These are phyloP conservation scores for Spisula subtruncata DNA, from an alignment of 2,888 invertebrate genomes.

Conservation along the genomic window DNA sequence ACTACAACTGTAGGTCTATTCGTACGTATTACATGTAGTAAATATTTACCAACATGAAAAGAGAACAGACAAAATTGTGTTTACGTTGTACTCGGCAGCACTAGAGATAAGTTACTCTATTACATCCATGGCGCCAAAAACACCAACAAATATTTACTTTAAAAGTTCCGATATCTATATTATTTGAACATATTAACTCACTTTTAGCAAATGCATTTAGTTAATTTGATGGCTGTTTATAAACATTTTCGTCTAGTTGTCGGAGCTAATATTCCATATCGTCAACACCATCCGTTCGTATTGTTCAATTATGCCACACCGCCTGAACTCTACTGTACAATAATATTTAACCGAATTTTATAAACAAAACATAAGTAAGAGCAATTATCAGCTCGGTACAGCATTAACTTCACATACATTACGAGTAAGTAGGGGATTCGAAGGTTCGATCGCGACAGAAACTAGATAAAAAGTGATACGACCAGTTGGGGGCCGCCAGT, in stretches of 20 bases:
- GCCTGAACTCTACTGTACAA: too few species aligned
- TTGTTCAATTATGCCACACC: too few species aligned
- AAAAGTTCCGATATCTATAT: neutral
- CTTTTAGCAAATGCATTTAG: neutral
- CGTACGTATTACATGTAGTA: neutral
- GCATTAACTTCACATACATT: too few species aligned
- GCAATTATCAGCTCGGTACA: too few species aligned
- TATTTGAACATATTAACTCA: neutral
- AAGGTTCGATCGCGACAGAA: too few species aligned
- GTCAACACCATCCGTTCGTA: too few species aligned
- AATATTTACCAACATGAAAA: neutral
- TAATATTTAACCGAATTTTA: too few species aligned
- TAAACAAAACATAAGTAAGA: too few species aligned
- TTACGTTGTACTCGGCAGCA: neutral
- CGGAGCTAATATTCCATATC: neutral
- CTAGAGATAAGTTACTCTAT: neutral
- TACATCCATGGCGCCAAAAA: neutral
- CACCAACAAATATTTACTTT: slow-evolving; percentile 11
- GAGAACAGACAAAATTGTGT: neutral
- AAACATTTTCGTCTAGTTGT: neutral
- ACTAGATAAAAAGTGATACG: too few species aligned
- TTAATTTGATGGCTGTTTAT: neutral
- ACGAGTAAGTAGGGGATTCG: too few species aligned
- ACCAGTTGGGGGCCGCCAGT: too few species aligned
- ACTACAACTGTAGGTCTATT: too few species aligned